Evolutionary conservation across 2,113 vertebrate genomes (phyloP).

Genomic region (Cryptomyrus ogoouensis): DNA sequence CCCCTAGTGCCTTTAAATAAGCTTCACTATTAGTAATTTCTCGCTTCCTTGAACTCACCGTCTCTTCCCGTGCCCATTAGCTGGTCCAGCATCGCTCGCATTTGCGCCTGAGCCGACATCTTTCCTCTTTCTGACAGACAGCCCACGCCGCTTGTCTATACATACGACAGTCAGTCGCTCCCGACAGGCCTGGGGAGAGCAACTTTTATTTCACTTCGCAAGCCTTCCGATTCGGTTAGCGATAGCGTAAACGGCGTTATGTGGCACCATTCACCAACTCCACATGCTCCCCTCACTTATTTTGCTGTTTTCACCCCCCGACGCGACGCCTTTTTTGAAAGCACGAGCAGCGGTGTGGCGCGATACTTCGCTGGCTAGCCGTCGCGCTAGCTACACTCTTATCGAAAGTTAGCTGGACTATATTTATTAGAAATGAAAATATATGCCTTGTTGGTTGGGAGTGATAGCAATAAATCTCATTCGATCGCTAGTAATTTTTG

Average conservation of each 20-base stretch:
- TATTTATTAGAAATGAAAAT: neutral
- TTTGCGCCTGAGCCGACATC: constrained; percentile 98
- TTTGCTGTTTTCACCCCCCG: neutral
- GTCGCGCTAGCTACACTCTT: neutral
- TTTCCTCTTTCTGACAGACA: constrained; percentile 29
- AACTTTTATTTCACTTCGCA: neutral
- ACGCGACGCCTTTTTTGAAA: neutral
- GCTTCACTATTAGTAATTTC: neutral
- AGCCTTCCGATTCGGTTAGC: neutral
- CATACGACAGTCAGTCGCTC: constrained; percentile 13
- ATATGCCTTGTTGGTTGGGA: neutral
- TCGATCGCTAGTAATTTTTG: neutral
- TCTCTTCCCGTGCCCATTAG: constrained; percentile 95
- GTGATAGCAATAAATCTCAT: neutral
- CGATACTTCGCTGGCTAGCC: neutral
- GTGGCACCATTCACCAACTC: constrained; percentile 10
- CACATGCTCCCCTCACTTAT: neutral
- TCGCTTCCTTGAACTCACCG: constrained; percentile 64
- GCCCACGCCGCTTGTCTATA: constrained; percentile 36
- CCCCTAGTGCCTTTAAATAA: neutral
- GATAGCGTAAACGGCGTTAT: neutral
- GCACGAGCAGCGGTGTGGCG: neutral
- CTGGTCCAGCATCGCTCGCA: constrained; percentile 98
- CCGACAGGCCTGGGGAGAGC: neutral
- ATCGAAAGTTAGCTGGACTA: constrained; percentile 15